A percentile compares a stretch with the other conserved stretches of the same genome.
phyloP scores from a whole-genome alignment of 2,113 vertebrate species.

The Pseudorhombus dupliciocellatus region DNA sequence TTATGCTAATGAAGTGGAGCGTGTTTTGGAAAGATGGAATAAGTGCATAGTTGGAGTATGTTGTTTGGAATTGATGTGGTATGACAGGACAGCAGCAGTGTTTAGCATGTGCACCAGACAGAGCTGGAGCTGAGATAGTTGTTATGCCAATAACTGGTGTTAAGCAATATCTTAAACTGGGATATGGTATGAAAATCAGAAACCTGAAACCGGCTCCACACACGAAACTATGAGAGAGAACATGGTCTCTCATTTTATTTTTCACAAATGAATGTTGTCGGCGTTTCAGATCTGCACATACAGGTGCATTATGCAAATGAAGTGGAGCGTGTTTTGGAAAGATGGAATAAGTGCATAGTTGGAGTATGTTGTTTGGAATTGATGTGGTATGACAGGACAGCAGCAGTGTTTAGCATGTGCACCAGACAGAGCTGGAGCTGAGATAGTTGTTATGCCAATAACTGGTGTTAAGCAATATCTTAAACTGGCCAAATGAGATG shows the following conservation, averaged over 20 bases:
- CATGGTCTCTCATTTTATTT: slow-evolving; percentile 4
- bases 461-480: background rate
- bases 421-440: background rate
- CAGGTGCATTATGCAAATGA: background rate
- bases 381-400: background rate
- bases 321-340: background rate
- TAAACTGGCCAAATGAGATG: background rate
- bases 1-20: background rate
- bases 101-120: background rate
- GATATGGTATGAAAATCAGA: slow-evolving; percentile 54
- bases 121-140: background rate
- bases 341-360: too few relatives aligned
- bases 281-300: background rate
- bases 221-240: slow-evolving; percentile 23
- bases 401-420: background rate
- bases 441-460: background rate
- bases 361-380: background rate
- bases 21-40: background rate
- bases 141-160: background rate
- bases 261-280: background rate
- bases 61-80: background rate
- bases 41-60: background rate
- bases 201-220: slow-evolving; percentile 18
- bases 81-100: background rate
- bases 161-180: background rate